Evolutionary conservation across 2,888 invertebrate genomes (phyloP).

Genomic region (Labia minor): DNA sequence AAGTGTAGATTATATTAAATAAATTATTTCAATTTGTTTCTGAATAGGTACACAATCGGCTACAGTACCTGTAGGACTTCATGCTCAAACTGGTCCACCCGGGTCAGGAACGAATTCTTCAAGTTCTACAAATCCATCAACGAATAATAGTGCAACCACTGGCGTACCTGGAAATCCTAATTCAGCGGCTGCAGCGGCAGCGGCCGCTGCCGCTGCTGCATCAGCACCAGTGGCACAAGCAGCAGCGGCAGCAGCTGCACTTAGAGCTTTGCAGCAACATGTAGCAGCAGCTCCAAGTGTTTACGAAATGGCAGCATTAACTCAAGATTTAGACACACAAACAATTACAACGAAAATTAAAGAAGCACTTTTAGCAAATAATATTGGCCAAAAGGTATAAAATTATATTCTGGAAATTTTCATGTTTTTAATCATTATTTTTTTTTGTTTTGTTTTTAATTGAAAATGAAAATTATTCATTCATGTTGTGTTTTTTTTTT

Average conservation of each 20-base stretch:
- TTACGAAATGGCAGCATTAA: slow-evolving; percentile 93
- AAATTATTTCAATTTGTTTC: too few relatives aligned
- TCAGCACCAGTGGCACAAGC: slow-evolving; percentile 35
- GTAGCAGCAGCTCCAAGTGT: slow-evolving; percentile 74
- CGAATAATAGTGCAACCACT: slow-evolving; percentile 41
- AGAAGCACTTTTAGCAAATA: slow-evolving; percentile 89
- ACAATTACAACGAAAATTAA: slow-evolving; percentile 94
- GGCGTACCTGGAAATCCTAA: slow-evolving; percentile 54
- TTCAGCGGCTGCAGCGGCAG: slow-evolving; percentile 56
- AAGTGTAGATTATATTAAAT: too few relatives aligned
- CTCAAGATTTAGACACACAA: slow-evolving; percentile 92
- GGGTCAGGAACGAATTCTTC: slow-evolving; percentile 16
- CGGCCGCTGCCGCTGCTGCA: slow-evolving; percentile 45
- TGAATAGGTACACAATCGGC: too few relatives aligned
- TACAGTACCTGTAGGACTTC: neutral
- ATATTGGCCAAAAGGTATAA: slow-evolving; percentile 85
- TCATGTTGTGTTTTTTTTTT: slow-evolving; percentile 29
- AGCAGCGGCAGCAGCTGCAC: slow-evolving; percentile 36
- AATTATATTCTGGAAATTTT: slow-evolving; percentile 3
- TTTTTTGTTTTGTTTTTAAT: slow-evolving; percentile 16
- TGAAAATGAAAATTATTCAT: neutral
- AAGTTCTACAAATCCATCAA: slow-evolving; percentile 18
- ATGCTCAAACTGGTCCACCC: slow-evolving; percentile 17
- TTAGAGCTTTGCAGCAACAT: slow-evolving; percentile 68
- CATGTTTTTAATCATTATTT: slow-evolving; percentile 19